Evolutionary conservation across 1,140 invertebrate species (phyloP), one percentile per base, ranked within the genome.

Genomic region (Drosophila sechellia): DNA sequence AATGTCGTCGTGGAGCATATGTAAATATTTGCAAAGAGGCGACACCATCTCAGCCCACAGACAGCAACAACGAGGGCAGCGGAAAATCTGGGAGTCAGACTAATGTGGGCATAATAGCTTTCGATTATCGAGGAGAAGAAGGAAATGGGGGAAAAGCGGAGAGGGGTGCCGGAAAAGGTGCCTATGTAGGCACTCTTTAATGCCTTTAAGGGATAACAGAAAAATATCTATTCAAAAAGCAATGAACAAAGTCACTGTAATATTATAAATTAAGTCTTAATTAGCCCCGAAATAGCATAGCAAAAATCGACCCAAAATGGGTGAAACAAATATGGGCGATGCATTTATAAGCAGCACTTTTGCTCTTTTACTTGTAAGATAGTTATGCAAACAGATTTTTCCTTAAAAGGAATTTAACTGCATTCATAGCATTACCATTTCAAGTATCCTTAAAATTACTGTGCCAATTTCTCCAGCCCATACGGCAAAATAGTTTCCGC

Each of bases 31-130:
- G 73, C 85, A 77, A 74, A 78, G 68, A 76, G 72, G 46, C 54
- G 53, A 76, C 74, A 81, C 77, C 46, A 70, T 65, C 63, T 48
- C 63, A 42, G 11, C 35, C 59, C 53, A 61, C 59, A 58, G 72
- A 61, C 52, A 57, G 76, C 46, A 61, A 64, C 39, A 70, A 20
- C 17, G 35, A 20, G 27, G 37, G 40, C 35, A 40, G 20, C 42
- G 50, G 39, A 64, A 84, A 83, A 68, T 83, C 71, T 63, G 59
- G 34, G 69, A 70, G 72, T 60, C 77, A 63, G 85, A 77, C 79
- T 89, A 80, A 89, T 84, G 84, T 89, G 64, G 52, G 76, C 77
- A 74, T 87, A 87, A 87, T 84, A 89, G 84, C 84, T 89, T 89
- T 89, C 85, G 84, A 89, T 84, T 89, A 89, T 89, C 85, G 84